Base-by-base conservation (phyloP, 2,113 vertebrate genomes). In the Sorex araneus region DNA sequence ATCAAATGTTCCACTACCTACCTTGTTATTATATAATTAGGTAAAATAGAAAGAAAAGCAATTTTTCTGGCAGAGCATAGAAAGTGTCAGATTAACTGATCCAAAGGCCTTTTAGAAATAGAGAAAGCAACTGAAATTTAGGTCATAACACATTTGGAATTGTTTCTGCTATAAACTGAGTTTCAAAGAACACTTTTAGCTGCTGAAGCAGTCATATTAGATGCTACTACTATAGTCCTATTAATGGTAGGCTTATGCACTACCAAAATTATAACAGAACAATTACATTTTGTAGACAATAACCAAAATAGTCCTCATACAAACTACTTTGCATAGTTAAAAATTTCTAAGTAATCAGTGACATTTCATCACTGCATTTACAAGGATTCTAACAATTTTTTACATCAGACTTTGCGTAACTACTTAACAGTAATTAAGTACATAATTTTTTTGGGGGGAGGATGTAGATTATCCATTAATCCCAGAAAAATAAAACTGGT, bases 331-430 rank as follows among this genome's bases (percentile, higher is more conserved):
- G 28, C 16, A 54, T 77, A 77, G 86, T 54, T 60, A 86, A 94
- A 89, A 94, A 73, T 60, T 79, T 70, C 64, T 83, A 92, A 21
- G 34, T 85, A 92, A 92, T 6, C 40, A 18, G 30, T 67, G 30
- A 84, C 30, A 85, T 76, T 67, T 87, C 80, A 76, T 70, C 34
- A 91, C 19, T 25, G 85, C 47, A 83, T 78, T 91, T 45, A 34
- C 82, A 93, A 57, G 25, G 47, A 80, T 64, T 60, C 89, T 87
- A 73, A 85, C 40, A 83, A 71, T 60, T 95, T 84, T 94, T 86
- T 67, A 73, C 9, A 80, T 76, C 18, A 82, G 8, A 76, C 90
- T 83, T n/a, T 74, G 40, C 70, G 9, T 73, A 86, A 79, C 7
- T 89, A 32, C 43, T 78, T 70, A 57, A 73, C 88, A 91, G 75